Conservation (phyloP, 2,797 vertebrate species). For the Anniella stebbinsi region DNA sequence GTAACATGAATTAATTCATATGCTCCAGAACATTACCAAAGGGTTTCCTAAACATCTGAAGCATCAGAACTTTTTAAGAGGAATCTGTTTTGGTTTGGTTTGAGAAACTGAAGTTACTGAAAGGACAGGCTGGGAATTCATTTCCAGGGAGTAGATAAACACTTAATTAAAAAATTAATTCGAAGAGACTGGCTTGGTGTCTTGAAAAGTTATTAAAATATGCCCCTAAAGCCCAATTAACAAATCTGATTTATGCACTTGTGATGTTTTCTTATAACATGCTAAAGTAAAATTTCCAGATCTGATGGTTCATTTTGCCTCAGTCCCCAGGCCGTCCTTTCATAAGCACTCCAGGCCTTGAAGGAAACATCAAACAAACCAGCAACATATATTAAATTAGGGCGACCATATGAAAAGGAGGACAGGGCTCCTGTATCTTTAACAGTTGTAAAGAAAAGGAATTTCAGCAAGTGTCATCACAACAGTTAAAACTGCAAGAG, state of each 20-base stretch:
- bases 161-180: slow-evolving; percentile 46
- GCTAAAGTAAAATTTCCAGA: slow-evolving; percentile 16
- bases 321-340: background rate
- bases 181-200: background rate
- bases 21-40: background rate
- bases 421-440: too few species aligned
- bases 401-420: too few species aligned
- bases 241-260: slow-evolving; percentile 10
- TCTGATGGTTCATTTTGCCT: background rate
- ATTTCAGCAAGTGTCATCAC: too few species aligned
- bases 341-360: background rate
- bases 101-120: slow-evolving; percentile 34
- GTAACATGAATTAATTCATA: background rate
- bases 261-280: slow-evolving; percentile 13
- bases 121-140: slow-evolving; percentile 23
- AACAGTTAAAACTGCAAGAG: too few species aligned
- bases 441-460: too few species aligned
- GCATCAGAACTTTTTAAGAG: slow-evolving; percentile 8
- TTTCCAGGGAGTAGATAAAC: slow-evolving; percentile 13
- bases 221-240: slow-evolving; percentile 22
- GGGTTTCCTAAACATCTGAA: background rate
- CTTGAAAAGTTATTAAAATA: slow-evolving; percentile 47
- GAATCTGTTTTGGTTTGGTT: slow-evolving; percentile 18
- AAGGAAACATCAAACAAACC: slow-evolving; percentile 25
- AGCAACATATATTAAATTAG: too few species aligned